These are phyloP conservation scores for Xestia c-nigrum DNA, from an alignment of 2,888 invertebrate genomes.

Conservation along the genomic window DNA sequence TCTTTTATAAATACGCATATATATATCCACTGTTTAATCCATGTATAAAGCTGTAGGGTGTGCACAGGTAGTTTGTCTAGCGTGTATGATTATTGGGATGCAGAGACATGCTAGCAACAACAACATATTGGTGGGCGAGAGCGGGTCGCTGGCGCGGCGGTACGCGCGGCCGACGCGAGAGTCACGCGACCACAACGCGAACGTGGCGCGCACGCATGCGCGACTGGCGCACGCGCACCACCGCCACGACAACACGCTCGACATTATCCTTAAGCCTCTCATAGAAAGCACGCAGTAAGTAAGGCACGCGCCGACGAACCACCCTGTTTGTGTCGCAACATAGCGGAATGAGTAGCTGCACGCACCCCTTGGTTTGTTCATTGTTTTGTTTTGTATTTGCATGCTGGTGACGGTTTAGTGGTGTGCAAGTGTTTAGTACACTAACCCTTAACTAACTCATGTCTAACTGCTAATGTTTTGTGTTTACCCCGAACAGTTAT, in stretches of 20 bases:
- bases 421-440: slow-evolving; percentile 69
- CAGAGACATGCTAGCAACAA: slow-evolving; percentile 91
- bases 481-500: slow-evolving; percentile 63
- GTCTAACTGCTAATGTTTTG: slow-evolving; percentile 66
- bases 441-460: slow-evolving; percentile 82
- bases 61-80: slow-evolving; percentile 86
- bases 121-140: slow-evolving; percentile 89
- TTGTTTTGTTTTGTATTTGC: slow-evolving; percentile 78
- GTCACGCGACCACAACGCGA: slow-evolving; percentile 84
- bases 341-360: slow-evolving; percentile 88
- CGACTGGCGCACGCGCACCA: slow-evolving; percentile 79
- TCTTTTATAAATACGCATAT: slow-evolving; percentile 51
- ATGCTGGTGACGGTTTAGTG: slow-evolving; percentile 78
- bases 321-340: slow-evolving; percentile 81
- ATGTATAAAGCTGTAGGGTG: slow-evolving; percentile 69
- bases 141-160: slow-evolving; percentile 88
- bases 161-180: slow-evolving; percentile 85
- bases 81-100: slow-evolving; percentile 86
- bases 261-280: slow-evolving; percentile 90
- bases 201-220: slow-evolving; percentile 85
- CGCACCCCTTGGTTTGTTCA: slow-evolving; percentile 83
- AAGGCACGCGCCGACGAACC: slow-evolving; percentile 77
- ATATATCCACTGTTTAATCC: slow-evolving; percentile 57
- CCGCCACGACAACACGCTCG: slow-evolving; percentile 90
- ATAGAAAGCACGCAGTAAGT: slow-evolving; percentile 91